Conservation (phyloP, 92 coral and sea anemone species). For the Palythoa grandiflora region DNA sequence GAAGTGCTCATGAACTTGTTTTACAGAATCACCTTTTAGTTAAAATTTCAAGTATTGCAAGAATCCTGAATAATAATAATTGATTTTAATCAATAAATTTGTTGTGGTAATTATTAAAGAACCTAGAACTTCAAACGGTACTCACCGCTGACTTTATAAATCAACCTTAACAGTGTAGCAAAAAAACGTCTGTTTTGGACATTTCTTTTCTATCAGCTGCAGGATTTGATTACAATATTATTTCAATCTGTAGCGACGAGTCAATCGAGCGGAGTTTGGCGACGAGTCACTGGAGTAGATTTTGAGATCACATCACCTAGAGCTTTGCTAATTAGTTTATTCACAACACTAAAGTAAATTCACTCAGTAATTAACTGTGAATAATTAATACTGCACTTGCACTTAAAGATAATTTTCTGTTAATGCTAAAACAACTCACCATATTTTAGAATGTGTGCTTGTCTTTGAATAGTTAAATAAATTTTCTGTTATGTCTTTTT, state of each 20-base stretch:
- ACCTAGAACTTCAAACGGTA: neutral
- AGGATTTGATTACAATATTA: neutral
- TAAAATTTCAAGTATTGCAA: too few relatives aligned
- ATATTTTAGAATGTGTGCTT: too few relatives aligned
- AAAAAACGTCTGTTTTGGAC: neutral
- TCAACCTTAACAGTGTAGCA: neutral
- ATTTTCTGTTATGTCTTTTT: too few relatives aligned
- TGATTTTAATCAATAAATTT: too few relatives aligned
- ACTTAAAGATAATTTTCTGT: neutral
- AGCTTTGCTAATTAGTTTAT: neutral
- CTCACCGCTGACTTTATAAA: neutral
- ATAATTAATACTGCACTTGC: conserved; percentile 5
- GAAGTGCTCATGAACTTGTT: too few relatives aligned
- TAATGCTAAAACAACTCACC: neutral
- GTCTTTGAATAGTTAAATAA: too few relatives aligned
- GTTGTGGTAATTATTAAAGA: neutral
- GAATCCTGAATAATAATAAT: too few relatives aligned
- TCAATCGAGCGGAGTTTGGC: neutral
- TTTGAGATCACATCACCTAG: neutral
- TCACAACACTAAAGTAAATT: neutral
- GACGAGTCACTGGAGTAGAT: neutral
- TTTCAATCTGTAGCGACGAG: neutral
- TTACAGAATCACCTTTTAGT: too few relatives aligned
- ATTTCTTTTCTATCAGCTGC: neutral
- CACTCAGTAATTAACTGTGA: neutral